Percentiles rank a stretch among this genome's conserved stretches.
Evolutionary conservation across 2,113 vertebrate genomes (phyloP).

Genomic region (Jaculus jaculus): DNA sequence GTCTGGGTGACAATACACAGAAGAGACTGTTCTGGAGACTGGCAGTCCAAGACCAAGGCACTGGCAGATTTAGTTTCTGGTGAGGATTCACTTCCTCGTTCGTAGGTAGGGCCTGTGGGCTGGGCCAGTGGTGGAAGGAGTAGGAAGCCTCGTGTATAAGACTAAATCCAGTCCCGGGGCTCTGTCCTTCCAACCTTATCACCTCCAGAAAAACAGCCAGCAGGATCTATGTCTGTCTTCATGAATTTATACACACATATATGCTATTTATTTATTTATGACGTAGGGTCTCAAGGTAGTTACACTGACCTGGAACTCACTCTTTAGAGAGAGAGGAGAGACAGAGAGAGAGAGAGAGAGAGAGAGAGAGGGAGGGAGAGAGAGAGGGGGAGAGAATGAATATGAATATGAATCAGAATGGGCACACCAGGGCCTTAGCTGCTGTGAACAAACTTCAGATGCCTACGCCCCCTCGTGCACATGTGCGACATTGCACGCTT

Average conservation of each 20-base stretch:
- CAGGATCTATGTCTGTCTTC: neutral
- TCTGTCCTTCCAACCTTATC: neutral
- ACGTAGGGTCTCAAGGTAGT: neutral
- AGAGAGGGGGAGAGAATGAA: no score
- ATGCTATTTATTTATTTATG: neutral
- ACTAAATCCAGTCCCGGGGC: neutral
- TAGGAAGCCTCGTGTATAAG: neutral
- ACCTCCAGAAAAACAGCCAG: neutral
- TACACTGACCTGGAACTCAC: no score
- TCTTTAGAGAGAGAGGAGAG: no score
- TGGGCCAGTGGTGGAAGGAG: neutral
- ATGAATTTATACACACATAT: neutral
- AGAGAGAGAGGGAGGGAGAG: no score
- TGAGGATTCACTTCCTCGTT: no score
- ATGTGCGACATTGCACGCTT: no score
- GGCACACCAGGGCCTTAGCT: no score
- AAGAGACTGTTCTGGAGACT: neutral
- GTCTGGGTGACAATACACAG: neutral
- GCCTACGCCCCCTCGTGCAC: no score
- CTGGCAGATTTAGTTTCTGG: neutral
- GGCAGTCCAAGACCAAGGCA: no score
- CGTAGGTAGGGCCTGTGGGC: neutral
- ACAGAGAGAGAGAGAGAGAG: no score
- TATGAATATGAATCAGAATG: no score
- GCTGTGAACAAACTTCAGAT: no score